Base-by-base conservation (phyloP, 2,113 vertebrate species). In the Phyllopteryx taeniolatus region DNA sequence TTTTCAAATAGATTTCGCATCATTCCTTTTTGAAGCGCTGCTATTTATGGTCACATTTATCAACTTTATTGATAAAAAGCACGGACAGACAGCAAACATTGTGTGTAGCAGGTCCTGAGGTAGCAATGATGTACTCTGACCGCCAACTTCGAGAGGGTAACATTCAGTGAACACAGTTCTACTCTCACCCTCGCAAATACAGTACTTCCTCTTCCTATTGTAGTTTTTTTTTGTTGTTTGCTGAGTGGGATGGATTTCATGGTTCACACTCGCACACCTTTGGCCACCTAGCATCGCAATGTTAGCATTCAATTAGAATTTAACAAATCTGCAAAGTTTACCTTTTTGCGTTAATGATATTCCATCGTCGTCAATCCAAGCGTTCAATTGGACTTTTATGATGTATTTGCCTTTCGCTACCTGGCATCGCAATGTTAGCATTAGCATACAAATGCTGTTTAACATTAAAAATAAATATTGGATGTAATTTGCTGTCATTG, bases 1-100 rank as follows among this genome's bases (percentile, higher is more conserved):
- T 82, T 82, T 79, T 82, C 56, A 87, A 83, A 71, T 86, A 71
- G 75, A 78, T 84, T 86, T 86, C 80, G 90, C 79, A 68, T 85
- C 80, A 87, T 90, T 91, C 82, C 83, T 85, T 88, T 82, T 88
- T 91, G 72, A 91, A 90, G 79, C 90, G 92, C 92, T 93, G 91
- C 92, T 92, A 93, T 92, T 91, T 88, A 85, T 89, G 85, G 76
- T 84, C 66, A 83, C 33, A 54, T 84, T 86, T 76, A 54, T 54
- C 65, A 67, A 79, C 71, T 73, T 77, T 79, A 72, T 80, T 51
- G 71, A 72, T 77, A 73, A 70, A 77, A 47, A 86, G 84, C 66
- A 75, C 72, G 76, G 66, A 75, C 57, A 57, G 73, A 61, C 49
- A 67, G 31, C 59, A 61, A 61, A 70, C 60, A 2, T 64, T 56